These are phyloP conservation scores for Amphiprion ocellaris DNA, from an alignment of 2,113 vertebrate species.

Conservation along the genomic window DNA sequence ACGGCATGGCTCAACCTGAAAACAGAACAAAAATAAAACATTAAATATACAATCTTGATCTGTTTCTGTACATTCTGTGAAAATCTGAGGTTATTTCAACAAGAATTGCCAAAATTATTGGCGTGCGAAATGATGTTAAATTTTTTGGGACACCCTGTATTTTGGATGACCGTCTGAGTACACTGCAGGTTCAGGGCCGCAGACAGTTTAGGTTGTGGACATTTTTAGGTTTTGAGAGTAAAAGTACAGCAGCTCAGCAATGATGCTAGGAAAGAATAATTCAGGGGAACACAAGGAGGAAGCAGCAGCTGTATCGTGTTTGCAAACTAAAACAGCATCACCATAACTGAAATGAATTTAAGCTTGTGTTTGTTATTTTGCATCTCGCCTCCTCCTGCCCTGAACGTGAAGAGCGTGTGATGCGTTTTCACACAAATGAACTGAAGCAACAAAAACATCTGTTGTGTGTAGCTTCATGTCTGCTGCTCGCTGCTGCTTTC, in stretches of 20 bases:
- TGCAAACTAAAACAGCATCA: neutral
- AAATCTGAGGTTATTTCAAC: no score
- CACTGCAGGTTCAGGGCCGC: neutral
- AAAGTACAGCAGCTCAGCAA: neutral
- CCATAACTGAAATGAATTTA: neutral
- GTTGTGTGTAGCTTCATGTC: neutral
- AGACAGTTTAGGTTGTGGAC: neutral
- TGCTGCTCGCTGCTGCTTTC: conserved; percentile 2
- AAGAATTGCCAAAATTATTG: no score
- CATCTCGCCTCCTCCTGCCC: neutral
- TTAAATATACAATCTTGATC: no score
- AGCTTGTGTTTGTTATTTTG: conserved; percentile 32
- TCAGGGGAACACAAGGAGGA: neutral
- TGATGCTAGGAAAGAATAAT: neutral
- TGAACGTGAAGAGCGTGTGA: neutral
- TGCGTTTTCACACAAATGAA: conserved; percentile 40
- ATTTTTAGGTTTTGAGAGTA: neutral
- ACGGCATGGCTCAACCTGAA: no score
- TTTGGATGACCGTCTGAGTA: neutral
- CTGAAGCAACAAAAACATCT: neutral
- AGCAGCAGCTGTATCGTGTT: neutral
- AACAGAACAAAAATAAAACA: no score
- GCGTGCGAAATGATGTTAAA: no score
- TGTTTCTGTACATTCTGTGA: no score
- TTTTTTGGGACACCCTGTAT: neutral